A percentile compares a stretch with the other conserved stretches of the same genome.
Conservation (phyloP, 2,113 vertebrate species). For the Alligator mississippiensis region DNA sequence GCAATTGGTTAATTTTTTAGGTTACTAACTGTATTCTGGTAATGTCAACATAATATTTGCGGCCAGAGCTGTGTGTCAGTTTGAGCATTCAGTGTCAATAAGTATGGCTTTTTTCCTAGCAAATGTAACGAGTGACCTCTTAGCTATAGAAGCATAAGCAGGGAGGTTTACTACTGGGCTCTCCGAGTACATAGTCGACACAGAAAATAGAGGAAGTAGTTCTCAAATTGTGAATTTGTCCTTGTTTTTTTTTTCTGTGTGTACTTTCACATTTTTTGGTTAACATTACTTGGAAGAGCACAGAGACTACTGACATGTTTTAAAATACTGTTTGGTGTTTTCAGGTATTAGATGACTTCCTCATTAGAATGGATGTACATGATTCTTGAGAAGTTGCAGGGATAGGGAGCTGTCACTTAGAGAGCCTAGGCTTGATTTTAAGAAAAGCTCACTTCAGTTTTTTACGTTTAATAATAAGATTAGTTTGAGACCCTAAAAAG, state of each 20-base stretch:
- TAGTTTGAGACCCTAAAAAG: too few species aligned
- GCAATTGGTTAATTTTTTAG: constrained; percentile 39
- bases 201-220: not conserved
- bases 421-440: not conserved
- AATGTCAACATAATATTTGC: not conserved
- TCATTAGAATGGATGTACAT: not conserved
- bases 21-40: not conserved
- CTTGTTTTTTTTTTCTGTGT: too few species aligned
- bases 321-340: not conserved
- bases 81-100: not conserved
- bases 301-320: not conserved
- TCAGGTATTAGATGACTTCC: not conserved
- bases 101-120: not conserved
- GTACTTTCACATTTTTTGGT: not conserved
- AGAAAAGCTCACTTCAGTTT: not conserved
- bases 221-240: not conserved
- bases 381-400: not conserved
- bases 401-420: rapidly evolving
- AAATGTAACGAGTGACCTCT: not conserved
- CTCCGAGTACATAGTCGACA: not conserved
- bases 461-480: too few species aligned
- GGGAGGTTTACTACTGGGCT: not conserved
- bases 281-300: not conserved
- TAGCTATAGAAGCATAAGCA: not conserved
- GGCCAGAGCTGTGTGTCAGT: not conserved